phyloP scores from a whole-genome alignment of 1,140 invertebrate genomes.

The Diploscapter pachys region DNA sequence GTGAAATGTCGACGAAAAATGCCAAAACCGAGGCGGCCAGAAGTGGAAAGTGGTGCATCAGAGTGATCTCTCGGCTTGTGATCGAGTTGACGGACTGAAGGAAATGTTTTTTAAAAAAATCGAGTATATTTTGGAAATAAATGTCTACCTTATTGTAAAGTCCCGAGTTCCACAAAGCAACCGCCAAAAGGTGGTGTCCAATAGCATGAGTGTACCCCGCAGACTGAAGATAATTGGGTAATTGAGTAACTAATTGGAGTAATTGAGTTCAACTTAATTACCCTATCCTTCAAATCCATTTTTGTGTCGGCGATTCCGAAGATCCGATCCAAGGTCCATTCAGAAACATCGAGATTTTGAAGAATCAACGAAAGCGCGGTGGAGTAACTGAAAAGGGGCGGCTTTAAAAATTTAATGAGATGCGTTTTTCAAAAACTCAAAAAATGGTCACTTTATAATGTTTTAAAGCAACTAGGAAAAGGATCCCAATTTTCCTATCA shows the following conservation, averaged over 20 bases:
- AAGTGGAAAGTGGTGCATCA: conserved; percentile 3
- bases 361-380: background rate
- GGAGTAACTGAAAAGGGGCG: background rate
- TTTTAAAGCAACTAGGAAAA: too few species aligned
- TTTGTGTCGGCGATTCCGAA: conserved; percentile 15
- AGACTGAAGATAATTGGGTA: background rate
- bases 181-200: conserved; percentile 4
- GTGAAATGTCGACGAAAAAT: background rate
- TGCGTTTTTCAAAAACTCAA: too few species aligned
- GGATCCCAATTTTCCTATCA: too few species aligned
- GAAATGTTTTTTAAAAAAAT: background rate
- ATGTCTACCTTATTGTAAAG: conserved; percentile 2
- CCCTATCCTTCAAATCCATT: conserved; percentile 6
- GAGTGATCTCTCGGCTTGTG: background rate
- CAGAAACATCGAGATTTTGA: background rate
- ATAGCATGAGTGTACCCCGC: background rate
- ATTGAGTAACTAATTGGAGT: background rate
- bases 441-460: too few species aligned
- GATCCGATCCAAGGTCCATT: conserved; percentile 4
- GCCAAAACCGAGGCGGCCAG: background rate
- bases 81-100: background rate
- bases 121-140: background rate
- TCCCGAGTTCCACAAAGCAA: background rate
- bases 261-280: background rate
- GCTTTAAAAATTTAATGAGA: background rate